phyloP scores from a whole-genome alignment of 2,113 vertebrate species.

The Urocolius indicus region DNA sequence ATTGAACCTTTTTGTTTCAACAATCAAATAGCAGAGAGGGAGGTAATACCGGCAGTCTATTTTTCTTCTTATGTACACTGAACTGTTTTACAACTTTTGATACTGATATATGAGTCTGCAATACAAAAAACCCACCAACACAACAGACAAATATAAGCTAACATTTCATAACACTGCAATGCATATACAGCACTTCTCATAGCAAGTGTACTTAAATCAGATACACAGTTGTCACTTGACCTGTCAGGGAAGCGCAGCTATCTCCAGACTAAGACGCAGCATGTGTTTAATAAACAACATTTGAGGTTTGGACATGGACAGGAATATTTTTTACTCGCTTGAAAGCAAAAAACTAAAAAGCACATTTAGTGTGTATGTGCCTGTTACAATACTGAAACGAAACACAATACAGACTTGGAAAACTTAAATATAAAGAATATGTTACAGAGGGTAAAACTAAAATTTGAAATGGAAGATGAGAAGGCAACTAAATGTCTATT shows the following conservation, averaged over 20 bases:
- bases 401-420: not conserved
- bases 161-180: not conserved
- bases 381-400: not conserved
- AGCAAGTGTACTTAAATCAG: not conserved
- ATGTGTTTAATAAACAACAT: not conserved
- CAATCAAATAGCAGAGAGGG: not conserved
- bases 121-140: not conserved
- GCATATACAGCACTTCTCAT: not conserved
- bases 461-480: not conserved
- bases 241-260: not conserved
- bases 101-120: not conserved
- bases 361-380: fast-evolving
- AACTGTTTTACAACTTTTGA: not conserved
- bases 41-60: not conserved
- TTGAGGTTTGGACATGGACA: not conserved
- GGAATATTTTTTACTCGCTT: not conserved
- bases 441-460: not conserved
- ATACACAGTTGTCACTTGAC: not conserved
- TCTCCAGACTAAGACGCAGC: not conserved
- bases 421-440: not conserved
- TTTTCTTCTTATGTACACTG: not conserved
- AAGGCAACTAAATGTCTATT: not conserved
- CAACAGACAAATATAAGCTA: not conserved
- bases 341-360: not conserved
- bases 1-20: slow-evolving; percentile 24